Conservation (phyloP, 2,888 invertebrate species). For the Hydroisotoma schaefferi region DNA sequence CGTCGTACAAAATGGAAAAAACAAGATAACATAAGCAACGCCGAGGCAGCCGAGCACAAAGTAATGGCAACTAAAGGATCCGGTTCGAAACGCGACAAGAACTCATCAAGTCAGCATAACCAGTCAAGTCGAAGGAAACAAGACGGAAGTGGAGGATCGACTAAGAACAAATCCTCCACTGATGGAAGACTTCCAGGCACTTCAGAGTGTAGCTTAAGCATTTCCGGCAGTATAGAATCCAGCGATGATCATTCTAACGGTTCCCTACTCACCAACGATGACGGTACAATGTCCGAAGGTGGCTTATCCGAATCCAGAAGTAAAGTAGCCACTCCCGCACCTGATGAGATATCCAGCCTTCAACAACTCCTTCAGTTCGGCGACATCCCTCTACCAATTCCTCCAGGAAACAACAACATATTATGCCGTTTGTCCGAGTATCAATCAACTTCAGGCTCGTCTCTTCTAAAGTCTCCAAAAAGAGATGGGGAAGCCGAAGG, state of each 20-base stretch:
- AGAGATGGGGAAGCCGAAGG: not conserved
- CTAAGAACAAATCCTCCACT: not conserved
- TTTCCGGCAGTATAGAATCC: slow-evolving; percentile 42
- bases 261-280: slow-evolving; percentile 48
- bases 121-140: slow-evolving; percentile 7
- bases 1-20: slow-evolving; percentile 82
- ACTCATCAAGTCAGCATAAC: slow-evolving; percentile 7
- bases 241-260: slow-evolving; percentile 49
- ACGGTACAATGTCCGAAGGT: slow-evolving; percentile 49
- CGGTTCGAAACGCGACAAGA: slow-evolving; percentile 39
- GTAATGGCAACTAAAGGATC: slow-evolving; percentile 52
- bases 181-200: slow-evolving; percentile 14
- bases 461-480: not conserved
- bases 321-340: slow-evolving; percentile 36
- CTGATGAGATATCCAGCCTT: slow-evolving; percentile 31
- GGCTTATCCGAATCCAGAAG: slow-evolving; percentile 42
- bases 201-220: slow-evolving; percentile 38
- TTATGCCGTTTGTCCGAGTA: not conserved
- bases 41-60: slow-evolving; percentile 81
- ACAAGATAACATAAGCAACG: slow-evolving; percentile 85
- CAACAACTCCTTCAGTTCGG: slow-evolving; percentile 5
- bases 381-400: slow-evolving; percentile 15
- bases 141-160: slow-evolving; percentile 6
- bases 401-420: not conserved
- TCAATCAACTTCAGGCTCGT: not conserved